phyloP scores from a whole-genome alignment of 2,113 vertebrate species.

The cattle (Bos taurus) region ARS-UCD2.0 NC_037336.1:92230501-92231000 shows the following conservation, averaged over 20 bases:
- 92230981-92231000: slow-evolving; percentile 18
- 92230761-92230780: not conserved
- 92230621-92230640: not conserved
- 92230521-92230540: not conserved
- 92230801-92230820: not conserved
- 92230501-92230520: not conserved
- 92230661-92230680: not conserved
- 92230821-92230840: not conserved
- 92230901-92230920: not conserved
- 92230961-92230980: slow-evolving; percentile 14
- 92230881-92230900: not conserved
- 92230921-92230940: slow-evolving; percentile 21
- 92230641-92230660: not conserved
- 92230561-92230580: not conserved
- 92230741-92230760: not conserved
- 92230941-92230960: not conserved
- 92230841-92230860: not conserved
- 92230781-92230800: not conserved
- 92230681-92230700: slow-evolving; percentile 23
- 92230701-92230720: not conserved
- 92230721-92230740: slow-evolving; percentile 12
- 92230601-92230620: not conserved
- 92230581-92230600: not conserved
- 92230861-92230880: not conserved
- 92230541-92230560: not conserved